These are phyloP conservation scores for Microcebus ravelobensis DNA, from an alignment of 2,113 vertebrate species.

Conservation along the genomic window DNA sequence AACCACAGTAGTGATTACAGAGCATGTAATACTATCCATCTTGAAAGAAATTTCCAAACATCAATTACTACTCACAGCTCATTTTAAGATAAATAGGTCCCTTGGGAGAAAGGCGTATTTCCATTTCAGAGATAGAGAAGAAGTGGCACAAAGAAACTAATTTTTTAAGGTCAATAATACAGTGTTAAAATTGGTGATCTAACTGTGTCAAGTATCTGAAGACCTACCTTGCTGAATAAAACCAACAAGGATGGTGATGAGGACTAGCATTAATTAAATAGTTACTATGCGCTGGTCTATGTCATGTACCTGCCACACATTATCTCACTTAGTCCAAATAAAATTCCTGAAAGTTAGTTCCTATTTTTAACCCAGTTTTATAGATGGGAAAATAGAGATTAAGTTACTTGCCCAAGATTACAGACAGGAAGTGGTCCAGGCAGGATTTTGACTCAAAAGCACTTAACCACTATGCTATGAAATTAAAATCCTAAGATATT, in stretches of 20 bases:
- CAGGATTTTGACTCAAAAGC: not conserved
- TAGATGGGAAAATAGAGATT: not conserved
- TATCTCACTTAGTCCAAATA: not conserved
- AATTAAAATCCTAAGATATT: conserved; percentile 8
- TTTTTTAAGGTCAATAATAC: not conserved
- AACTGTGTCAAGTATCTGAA: not conserved
- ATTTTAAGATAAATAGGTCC: not conserved
- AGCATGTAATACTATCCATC: not conserved
- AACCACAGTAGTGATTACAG: not conserved
- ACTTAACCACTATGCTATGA: not conserved
- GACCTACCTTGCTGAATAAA: not conserved
- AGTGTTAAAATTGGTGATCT: not conserved
- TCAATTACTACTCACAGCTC: not conserved
- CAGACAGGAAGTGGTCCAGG: not conserved
- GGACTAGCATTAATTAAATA: not conserved
- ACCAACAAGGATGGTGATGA: not conserved
- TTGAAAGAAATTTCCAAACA: not conserved
- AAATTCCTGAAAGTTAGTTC: not conserved
- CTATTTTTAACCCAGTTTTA: not conserved
- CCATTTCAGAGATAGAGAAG: not conserved
- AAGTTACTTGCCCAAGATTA: not conserved
- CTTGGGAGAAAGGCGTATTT: not conserved
- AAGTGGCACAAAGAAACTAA: not conserved
- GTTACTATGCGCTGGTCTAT: not conserved
- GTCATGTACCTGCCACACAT: not conserved